Conservation (phyloP, 2,113 vertebrate genomes). For the Dromiciops gliroides region DNA sequence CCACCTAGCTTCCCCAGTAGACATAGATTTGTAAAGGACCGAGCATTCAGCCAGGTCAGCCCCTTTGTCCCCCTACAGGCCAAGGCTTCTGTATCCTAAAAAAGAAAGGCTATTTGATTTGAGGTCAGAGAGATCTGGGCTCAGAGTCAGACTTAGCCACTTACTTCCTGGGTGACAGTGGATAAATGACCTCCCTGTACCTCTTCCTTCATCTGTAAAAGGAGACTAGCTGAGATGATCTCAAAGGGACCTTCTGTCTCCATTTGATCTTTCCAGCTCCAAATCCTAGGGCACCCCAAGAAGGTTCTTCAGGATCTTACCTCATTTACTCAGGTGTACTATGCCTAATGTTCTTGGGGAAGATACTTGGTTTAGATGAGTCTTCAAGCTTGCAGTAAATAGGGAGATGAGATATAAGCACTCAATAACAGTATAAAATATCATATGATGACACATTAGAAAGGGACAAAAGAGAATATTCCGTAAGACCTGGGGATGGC, state of each 20-base stretch:
- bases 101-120: background rate
- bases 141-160: background rate
- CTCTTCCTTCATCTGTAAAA: background rate
- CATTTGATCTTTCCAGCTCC: background rate
- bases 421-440: background rate
- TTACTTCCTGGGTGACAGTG: background rate
- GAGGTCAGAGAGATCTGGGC: background rate
- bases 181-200: too few relatives aligned
- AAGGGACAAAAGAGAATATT: background rate
- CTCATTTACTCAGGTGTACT: background rate
- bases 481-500: background rate
- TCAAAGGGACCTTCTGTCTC: background rate
- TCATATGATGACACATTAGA: background rate
- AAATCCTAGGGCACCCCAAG: too few relatives aligned
- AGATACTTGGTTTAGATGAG: background rate
- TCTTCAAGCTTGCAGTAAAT: background rate
- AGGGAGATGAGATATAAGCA: background rate
- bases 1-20: too few relatives aligned
- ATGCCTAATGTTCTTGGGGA: background rate
- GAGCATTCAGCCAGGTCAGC: too few relatives aligned
- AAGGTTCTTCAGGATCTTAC: background rate
- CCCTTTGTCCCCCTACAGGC: background rate
- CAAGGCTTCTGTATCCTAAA: background rate
- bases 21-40: too few relatives aligned
- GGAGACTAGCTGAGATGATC: background rate